phyloP scores from a whole-genome alignment of 2,797 vertebrate species.

The Sphaeramia orbicularis region DNA sequence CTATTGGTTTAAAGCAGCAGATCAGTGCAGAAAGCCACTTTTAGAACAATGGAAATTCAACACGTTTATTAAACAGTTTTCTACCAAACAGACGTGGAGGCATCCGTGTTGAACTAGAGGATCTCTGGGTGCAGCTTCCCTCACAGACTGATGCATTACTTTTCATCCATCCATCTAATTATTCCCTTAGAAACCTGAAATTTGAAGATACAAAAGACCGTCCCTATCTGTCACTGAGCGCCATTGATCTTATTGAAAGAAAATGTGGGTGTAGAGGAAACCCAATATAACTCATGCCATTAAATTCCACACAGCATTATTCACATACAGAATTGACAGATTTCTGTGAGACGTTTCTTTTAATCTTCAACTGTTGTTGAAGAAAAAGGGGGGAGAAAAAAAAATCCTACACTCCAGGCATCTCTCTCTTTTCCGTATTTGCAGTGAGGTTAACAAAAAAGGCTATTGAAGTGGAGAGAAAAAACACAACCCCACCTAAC shows the following conservation, averaged over 20 bases:
- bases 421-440: slow-evolving; percentile 84
- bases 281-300: slow-evolving; percentile 89
- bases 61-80: slow-evolving; percentile 85
- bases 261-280: slow-evolving; percentile 88
- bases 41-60: slow-evolving; percentile 84
- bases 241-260: slow-evolving; percentile 90
- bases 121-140: slow-evolving; percentile 82
- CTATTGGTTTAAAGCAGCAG: slow-evolving; percentile 76
- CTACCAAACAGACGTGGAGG: slow-evolving; percentile 79
- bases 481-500: slow-evolving; percentile 80
- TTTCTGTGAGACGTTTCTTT: slow-evolving; percentile 88
- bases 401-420: slow-evolving; percentile 83
- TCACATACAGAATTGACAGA: slow-evolving; percentile 89
- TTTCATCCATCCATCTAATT: slow-evolving; percentile 90
- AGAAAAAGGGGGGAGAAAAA: slow-evolving; percentile 74
- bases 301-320: slow-evolving; percentile 88
- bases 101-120: slow-evolving; percentile 80
- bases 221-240: slow-evolving; percentile 87
- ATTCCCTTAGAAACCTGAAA: slow-evolving; percentile 91
- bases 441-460: slow-evolving; percentile 86
- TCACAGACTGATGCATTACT: slow-evolving; percentile 83
- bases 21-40: slow-evolving; percentile 79
- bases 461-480: slow-evolving; percentile 82
- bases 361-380: slow-evolving; percentile 90
- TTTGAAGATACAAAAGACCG: slow-evolving; percentile 89